Conservation (phyloP, 2,888 invertebrate species). For the Eudemis profundana region DNA sequence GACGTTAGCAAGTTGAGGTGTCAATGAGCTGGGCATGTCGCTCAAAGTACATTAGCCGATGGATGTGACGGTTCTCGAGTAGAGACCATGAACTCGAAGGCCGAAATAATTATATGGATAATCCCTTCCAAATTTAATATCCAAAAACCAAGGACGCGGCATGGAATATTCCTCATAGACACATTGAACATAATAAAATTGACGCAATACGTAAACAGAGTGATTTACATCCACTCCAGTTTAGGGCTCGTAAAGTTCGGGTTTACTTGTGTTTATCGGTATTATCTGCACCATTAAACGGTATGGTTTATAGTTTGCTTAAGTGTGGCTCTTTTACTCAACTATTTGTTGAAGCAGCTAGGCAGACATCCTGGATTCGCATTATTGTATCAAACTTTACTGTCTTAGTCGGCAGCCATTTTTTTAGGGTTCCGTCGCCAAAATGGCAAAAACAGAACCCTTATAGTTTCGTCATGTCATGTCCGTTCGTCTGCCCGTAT, state of each 20-base stretch:
- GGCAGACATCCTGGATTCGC: neutral
- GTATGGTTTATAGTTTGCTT: slow-evolving; percentile 39
- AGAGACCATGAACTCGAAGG: no score
- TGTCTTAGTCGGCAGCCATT: no score
- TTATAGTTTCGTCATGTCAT: no score
- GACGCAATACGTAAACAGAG: slow-evolving; percentile 38
- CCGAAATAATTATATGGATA: no score
- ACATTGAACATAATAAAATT: slow-evolving; percentile 33
- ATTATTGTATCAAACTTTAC: neutral
- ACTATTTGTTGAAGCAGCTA: slow-evolving; percentile 13
- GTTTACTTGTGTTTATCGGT: slow-evolving; percentile 42
- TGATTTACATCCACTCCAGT: slow-evolving; percentile 38
- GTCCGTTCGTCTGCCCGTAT: no score
- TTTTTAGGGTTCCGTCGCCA: no score
- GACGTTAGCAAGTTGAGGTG: no score
- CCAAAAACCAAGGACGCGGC: neutral
- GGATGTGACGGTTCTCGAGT: no score
- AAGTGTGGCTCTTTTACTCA: slow-evolving; percentile 26
- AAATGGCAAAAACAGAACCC: no score
- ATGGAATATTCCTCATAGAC: slow-evolving; percentile 35
- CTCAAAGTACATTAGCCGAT: no score
- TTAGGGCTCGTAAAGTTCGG: slow-evolving; percentile 37
- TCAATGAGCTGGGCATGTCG: no score
- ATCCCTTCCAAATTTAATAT: neutral
- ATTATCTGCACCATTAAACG: slow-evolving; percentile 39